These are phyloP conservation scores for Bufo gargarizans DNA, from an alignment of 2,113 vertebrate species.

Conservation along the genomic window DNA sequence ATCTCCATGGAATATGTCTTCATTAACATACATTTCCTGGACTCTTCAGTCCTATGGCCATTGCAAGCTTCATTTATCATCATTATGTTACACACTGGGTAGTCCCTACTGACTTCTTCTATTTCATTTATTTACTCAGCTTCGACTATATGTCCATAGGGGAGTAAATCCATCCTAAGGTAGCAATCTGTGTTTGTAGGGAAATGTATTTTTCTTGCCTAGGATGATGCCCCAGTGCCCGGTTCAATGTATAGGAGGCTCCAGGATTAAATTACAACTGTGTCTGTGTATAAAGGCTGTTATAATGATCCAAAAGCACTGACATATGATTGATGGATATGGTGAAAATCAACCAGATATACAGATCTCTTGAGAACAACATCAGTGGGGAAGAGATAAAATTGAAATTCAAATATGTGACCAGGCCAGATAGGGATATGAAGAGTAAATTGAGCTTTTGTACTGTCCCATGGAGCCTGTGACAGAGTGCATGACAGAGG, in stretches of 20 bases:
- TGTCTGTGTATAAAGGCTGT: slow-evolving; percentile 19
- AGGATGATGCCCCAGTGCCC: not conserved
- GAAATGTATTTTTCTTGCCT: slow-evolving; percentile 17
- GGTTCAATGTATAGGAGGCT: slow-evolving; percentile 13
- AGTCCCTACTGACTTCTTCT: slow-evolving; percentile 38
- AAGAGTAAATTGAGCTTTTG: slow-evolving; percentile 34
- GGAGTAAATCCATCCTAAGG: slow-evolving; percentile 52
- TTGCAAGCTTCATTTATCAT: slow-evolving; percentile 54
- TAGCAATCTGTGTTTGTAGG: slow-evolving; percentile 31
- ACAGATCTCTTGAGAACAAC: slow-evolving; percentile 26
- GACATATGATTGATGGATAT: slow-evolving; percentile 46
- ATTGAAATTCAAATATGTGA: slow-evolving; percentile 46
- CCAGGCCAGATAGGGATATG: slow-evolving; percentile 27
- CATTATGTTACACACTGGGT: slow-evolving; percentile 45
- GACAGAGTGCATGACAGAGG: slow-evolving; percentile 29
- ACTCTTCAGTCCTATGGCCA: slow-evolving; percentile 39
- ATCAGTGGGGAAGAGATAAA: slow-evolving; percentile 30
- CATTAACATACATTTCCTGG: slow-evolving; percentile 47
- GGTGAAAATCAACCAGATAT: slow-evolving; percentile 31
- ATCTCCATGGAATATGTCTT: slow-evolving; percentile 21
- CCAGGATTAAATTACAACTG: slow-evolving; percentile 27
- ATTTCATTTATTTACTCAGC: slow-evolving; percentile 51
- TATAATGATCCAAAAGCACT: slow-evolving; percentile 1
- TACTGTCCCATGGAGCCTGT: not conserved
- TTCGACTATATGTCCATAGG: slow-evolving; percentile 51